Base-by-base conservation (phyloP, 2,797 vertebrate genomes). In the Oreochromis mossambicus region DNA sequence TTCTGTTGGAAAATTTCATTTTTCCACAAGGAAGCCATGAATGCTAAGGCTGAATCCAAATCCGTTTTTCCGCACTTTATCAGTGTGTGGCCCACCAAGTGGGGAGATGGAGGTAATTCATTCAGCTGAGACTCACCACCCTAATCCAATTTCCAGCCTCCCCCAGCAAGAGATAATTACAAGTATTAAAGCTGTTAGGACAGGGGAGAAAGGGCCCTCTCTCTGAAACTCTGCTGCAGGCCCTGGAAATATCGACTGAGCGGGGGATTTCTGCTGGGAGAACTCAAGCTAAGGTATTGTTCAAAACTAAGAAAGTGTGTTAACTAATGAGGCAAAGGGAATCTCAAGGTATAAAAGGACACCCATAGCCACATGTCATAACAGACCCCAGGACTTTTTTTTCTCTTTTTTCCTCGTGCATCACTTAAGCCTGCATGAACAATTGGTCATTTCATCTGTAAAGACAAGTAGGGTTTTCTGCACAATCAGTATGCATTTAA, bases 131-230 rank as follows among this genome's bases (percentile, higher is more conserved):
- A 96, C 97, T 96, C 96, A 97, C 96, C 96, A 97, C 96, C 96
- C 96, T 98, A 97, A 98, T 98, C 97, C 97, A 98, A 98, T 98
- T 97, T 97, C 97, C 96, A 97, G 97, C 96, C 97, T 97, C 97
- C 97, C 97, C 96, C 96, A 95, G 96, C 95, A 95, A 97, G 97
- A 97, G 97, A 97, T 97, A 97, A 97, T 98, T 97, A 97, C 96
- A 97, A 97, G 96, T 96, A 96, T 97, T 97, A 97, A 97, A 97
- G 96, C 97, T 96, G 96, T 96, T 96, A 95, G 93, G 89, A 94
- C 93, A 92, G 94, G 90, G 94, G 94, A 94, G 90, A 92, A 92
- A 92, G 90, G 93, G 92, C 91, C 90, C 90, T 94, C 90, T 91
- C 93, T 94, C 95, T 93, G 89, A 93, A 95, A 95, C 94, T 95